Conservation (phyloP, 2,888 invertebrate genomes). For the Cyaniris semiargus region DNA sequence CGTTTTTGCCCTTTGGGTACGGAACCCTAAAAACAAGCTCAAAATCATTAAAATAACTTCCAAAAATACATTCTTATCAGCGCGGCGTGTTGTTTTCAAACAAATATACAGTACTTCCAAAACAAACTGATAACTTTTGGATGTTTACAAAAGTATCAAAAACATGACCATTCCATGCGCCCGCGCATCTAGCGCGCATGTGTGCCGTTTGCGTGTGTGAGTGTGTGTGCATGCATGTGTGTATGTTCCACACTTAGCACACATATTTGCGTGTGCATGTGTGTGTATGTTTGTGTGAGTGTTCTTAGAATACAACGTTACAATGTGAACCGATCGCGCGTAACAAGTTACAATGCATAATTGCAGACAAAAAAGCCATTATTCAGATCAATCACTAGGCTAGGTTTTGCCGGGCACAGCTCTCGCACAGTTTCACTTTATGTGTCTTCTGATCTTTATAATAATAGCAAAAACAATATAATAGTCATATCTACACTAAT, state of each 20-base stretch:
- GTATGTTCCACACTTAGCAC: not conserved
- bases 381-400: conserved; percentile 22
- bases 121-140: conserved; percentile 26
- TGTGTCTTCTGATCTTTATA: not conserved
- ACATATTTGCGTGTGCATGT: not conserved
- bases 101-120: conserved; percentile 1
- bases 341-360: conserved; percentile 27
- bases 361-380: conserved; percentile 20
- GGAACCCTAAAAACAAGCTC: not conserved
- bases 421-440: conserved; percentile 21
- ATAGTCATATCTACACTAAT: too few relatives aligned
- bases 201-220: not conserved
- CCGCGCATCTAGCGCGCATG: not conserved
- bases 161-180: conserved; percentile 24
- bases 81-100: conserved; percentile 8
- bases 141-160: conserved; percentile 26
- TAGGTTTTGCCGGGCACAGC: conserved; percentile 7
- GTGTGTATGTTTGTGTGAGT: not conserved
- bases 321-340: conserved; percentile 29
- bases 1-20: too few relatives aligned
- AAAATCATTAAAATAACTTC: not conserved
- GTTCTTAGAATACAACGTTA: conserved; percentile 28
- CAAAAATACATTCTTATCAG: conserved; percentile 6
- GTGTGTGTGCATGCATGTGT: not conserved
- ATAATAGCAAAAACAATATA: not conserved